Percentiles rank a stretch among this genome's conserved stretches.
Evolutionary conservation across 2,888 invertebrate species (phyloP).

Genomic region (Coronaproctus castanopsis): DNA sequence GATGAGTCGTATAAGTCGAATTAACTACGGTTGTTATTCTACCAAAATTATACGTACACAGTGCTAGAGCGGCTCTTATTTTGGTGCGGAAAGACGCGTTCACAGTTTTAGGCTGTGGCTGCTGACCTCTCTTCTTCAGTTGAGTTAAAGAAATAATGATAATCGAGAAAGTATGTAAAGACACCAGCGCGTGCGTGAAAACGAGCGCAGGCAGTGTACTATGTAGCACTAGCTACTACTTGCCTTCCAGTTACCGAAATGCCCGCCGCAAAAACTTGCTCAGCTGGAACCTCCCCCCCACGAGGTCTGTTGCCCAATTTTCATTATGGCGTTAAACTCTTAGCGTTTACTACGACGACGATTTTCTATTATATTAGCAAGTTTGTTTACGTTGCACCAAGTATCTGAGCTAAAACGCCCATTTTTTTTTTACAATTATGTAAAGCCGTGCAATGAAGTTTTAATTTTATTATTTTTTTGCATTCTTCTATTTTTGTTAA

Average conservation of each 20-base stretch:
- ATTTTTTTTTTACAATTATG: conserved; percentile 4
- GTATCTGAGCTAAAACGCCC: conserved; percentile 7
- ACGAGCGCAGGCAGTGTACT: no score
- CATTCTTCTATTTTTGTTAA: neutral
- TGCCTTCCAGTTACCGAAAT: conserved; percentile 1
- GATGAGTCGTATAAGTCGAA: no score
- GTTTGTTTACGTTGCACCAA: conserved; percentile 14
- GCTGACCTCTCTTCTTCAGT: neutral
- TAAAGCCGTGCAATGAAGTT: conserved; percentile 11
- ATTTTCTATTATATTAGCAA: no score
- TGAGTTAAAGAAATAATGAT: neutral
- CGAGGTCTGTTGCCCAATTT: conserved; percentile 12
- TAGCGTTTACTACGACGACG: conserved; percentile 4
- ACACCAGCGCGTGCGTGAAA: neutral
- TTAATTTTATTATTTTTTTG: conserved; percentile 1
- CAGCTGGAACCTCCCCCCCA: conserved; percentile 14
- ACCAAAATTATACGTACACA: no score
- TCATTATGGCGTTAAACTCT: conserved; percentile 10
- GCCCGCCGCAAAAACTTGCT: conserved; percentile 13
- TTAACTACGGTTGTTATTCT: no score
- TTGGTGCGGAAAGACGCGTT: no score
- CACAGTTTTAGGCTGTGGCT: no score
- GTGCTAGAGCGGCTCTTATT: no score
- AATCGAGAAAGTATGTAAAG: neutral
- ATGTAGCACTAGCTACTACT: no score